Base-by-base conservation (phyloP, 2,888 invertebrate species). In the Trissolcus brochymenae region DNA sequence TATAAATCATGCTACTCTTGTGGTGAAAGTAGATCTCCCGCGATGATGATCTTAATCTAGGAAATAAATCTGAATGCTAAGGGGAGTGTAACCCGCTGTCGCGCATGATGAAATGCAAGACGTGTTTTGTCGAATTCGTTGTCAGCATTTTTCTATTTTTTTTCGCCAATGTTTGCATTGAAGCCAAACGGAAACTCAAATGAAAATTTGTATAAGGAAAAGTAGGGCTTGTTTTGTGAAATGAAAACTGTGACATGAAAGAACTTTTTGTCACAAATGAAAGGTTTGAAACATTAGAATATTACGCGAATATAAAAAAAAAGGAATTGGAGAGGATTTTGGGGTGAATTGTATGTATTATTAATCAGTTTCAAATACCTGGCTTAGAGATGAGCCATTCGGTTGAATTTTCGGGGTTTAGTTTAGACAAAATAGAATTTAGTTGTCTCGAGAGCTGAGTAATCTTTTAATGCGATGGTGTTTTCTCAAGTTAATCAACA, bases 21-120 rank as follows among this genome's bases (percentile, higher is more conserved):
- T 51, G 70, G 60, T 16, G 56, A 76, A 70, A 70, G 60, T 66
- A 56, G 76, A 70, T 76, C 35, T 35, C 65, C 55, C 46, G 14
- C 62, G n/a, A 53, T 57, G 76, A 62, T n/a, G 61, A 46, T 71
- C 71, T 76, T 76, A 76, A 76, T 71, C 76, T 76, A 41, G 51
- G 61, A 66, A 62, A 76, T 76, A 76, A 76, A 76, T 76, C 71
- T 66, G 66, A 76, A 70, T 70, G 53, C 65, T 21, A 29, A 62
- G 41, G 41, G 65, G 66, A 49, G 67, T 50, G 74, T 21, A 67
- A 43, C 61, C 19, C 51, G 40, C 16, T 21, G 25, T 60, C 56
- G 43, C 51, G 53, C 57, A 13, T 35, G 65, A 55, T 50, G 60
- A 41, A 6, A 55, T 40, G 53, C 16, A 55, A 66, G 40, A 53